Conservation (phyloP, 2,888 invertebrate species). For the Conistra vaccinii region DNA sequence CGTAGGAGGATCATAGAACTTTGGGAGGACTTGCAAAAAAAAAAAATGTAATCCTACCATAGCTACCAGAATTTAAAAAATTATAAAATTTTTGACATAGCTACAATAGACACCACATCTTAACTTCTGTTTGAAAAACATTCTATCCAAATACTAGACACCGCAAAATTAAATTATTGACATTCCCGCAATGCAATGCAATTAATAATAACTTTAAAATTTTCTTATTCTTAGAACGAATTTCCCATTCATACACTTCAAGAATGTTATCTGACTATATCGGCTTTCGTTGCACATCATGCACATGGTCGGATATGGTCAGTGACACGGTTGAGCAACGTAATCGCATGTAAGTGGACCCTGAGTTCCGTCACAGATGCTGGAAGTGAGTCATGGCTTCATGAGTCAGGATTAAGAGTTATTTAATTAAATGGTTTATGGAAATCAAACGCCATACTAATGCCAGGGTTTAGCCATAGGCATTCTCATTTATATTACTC, state of each 20-base stretch:
- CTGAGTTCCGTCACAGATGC: slow-evolving; percentile 44
- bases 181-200: too few relatives aligned
- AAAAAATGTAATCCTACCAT: not conserved
- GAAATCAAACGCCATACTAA: not conserved
- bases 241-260: not conserved
- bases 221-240: not conserved
- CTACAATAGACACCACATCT: not conserved
- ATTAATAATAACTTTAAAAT: not conserved
- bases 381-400: slow-evolving; percentile 25
- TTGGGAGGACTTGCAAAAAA: not conserved
- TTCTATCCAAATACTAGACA: not conserved
- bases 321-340: slow-evolving; percentile 48
- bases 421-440: slow-evolving; percentile 4
- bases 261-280: slow-evolving; percentile 28
- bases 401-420: slow-evolving; percentile 28
- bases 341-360: slow-evolving; percentile 49
- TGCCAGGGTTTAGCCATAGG: not conserved
- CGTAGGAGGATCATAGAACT: not conserved
- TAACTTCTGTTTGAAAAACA: not conserved
- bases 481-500: not conserved
- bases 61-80: not conserved
- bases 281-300: slow-evolving; percentile 47
- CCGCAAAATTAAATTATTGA: not conserved
- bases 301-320: slow-evolving; percentile 40
- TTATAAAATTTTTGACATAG: not conserved